Percentiles rank a stretch among this genome's conserved stretches.
Evolutionary conservation across 30 jellyfish, hydroid and myxozoan genomes (phyloP).

Genomic region (Catostylus mosaicus): DNA sequence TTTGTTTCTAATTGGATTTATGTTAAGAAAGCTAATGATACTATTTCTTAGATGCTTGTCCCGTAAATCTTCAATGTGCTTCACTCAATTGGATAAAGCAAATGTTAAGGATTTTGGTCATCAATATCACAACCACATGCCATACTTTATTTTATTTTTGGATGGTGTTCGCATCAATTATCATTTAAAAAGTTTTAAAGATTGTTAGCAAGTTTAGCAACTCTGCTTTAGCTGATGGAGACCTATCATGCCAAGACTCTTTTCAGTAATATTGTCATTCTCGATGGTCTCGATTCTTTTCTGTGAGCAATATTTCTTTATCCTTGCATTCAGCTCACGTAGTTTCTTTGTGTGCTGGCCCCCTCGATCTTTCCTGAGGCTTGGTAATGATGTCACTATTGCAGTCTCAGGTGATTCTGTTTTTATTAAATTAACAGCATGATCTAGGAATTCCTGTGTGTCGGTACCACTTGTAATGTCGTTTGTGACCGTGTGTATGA

Average conservation of each 20-base stretch:
- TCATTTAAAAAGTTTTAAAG: neutral
- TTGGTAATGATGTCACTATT: conserved; percentile 1
- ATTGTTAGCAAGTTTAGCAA: conserved; percentile 8
- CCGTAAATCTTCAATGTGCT: conserved; percentile 7
- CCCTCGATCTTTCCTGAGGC: neutral
- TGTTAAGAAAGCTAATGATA: neutral
- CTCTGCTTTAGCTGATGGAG: too few relatives aligned
- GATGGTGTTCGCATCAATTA: conserved; percentile 8
- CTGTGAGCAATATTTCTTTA: too few relatives aligned
- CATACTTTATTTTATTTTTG: neutral
- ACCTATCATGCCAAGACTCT: too few relatives aligned
- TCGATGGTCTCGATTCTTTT: too few relatives aligned
- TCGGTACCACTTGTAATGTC: conserved; percentile 27
- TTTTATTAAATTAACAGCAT: too few relatives aligned
- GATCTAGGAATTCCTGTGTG: conserved; percentile 12
- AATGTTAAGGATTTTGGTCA: neutral
- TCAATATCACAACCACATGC: neutral
- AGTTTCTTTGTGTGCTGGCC: conserved; percentile 12
- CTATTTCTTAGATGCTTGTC: neutral
- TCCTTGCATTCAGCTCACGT: neutral
- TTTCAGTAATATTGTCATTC: too few relatives aligned
- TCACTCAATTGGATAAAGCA: neutral
- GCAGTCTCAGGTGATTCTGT: conserved; percentile 37
- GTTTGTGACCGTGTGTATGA: conserved; percentile 24
- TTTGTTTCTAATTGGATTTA: neutral